Base-by-base conservation (phyloP, 2,888 invertebrate genomes). In the Terebella lapidaria region DNA sequence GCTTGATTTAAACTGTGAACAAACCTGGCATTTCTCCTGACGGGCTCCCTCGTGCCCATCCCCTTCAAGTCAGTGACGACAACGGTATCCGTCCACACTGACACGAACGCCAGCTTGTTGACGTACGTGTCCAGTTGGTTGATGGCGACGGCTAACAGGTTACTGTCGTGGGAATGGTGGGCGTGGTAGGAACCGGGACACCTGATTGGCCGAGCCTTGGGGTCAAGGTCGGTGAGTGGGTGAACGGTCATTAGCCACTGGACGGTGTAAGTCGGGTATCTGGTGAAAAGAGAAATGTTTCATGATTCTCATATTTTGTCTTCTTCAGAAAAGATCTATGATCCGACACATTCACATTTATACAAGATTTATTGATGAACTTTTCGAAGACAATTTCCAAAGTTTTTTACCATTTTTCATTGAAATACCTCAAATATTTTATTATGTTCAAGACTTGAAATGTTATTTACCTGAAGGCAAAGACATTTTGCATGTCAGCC, bases 91-190 rank as follows among this genome's bases (percentile, higher is more conserved):
- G 74, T 73, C 54, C 73, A 63, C 0, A 75, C 70, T 3, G 77
- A 74, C 30, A 77, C 68, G 69, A 72, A 78, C 61, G 77, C 56
- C 64, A 79, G 66, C 56, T 70, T 67, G 24, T 73, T 74, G 49
- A 67, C 64, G 47, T 67, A 63, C 2, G 74, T 71, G 35, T 64
- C 64, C 49, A 66, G 71, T 66, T 76, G 75, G 67, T 79, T 79
- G 65, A 75, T 72, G 49, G 74, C 77, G 27, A 78, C 69, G 25
- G 77, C 76, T 3, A 78, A 61, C 55, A 78, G 70, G 63, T 74
- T 74, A 29, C 75, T 76, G 66, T 73, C 75, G 54, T 68, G 68
- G 18, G 74, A 70, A 58, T 72, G 72, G 51, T 68, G 66, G 3
- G 69, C 60, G 1, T 74, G 62, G 51, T 73, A 74, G 3, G 75